These are phyloP conservation scores for Chelonus insularis DNA, from an alignment of 1,140 invertebrate species.

Conservation along the genomic window DNA sequence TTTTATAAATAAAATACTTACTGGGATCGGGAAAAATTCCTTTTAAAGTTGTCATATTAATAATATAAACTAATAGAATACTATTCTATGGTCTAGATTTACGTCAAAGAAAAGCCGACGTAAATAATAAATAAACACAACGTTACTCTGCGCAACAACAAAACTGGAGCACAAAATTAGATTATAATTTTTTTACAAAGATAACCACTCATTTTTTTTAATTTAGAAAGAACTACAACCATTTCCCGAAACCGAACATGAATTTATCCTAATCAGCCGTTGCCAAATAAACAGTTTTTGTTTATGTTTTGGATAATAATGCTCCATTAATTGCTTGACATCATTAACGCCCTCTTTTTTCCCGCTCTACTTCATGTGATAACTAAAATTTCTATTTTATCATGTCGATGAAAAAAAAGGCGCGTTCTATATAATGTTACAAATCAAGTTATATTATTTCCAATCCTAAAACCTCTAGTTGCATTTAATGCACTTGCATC, in stretches of 20 bases:
- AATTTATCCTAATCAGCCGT: too few species aligned
- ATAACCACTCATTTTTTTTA: not conserved
- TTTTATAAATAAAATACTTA: slow-evolving; percentile 36
- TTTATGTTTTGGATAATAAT: not conserved
- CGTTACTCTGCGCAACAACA: too few species aligned
- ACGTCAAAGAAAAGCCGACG: not conserved
- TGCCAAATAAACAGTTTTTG: slow-evolving; percentile 3
- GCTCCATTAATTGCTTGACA: not conserved
- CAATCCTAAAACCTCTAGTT: too few species aligned
- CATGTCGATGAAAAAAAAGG: too few species aligned
- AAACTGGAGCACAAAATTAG: too few species aligned
- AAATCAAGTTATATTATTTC: too few species aligned
- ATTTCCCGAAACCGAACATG: not conserved
- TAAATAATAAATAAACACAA: not conserved
- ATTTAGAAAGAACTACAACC: not conserved
- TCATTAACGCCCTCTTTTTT: not conserved
- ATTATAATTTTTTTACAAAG: too few species aligned
- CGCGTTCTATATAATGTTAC: too few species aligned
- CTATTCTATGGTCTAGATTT: not conserved
- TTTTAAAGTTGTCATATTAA: slow-evolving; percentile 44
- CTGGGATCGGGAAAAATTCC: slow-evolving; percentile 52
- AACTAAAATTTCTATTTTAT: too few species aligned
- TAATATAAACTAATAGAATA: not conserved
- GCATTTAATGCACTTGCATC: too few species aligned
- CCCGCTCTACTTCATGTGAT: not conserved